phyloP scores from a whole-genome alignment of 2,797 vertebrate genomes.

The Ammospiza maritima region DNA sequence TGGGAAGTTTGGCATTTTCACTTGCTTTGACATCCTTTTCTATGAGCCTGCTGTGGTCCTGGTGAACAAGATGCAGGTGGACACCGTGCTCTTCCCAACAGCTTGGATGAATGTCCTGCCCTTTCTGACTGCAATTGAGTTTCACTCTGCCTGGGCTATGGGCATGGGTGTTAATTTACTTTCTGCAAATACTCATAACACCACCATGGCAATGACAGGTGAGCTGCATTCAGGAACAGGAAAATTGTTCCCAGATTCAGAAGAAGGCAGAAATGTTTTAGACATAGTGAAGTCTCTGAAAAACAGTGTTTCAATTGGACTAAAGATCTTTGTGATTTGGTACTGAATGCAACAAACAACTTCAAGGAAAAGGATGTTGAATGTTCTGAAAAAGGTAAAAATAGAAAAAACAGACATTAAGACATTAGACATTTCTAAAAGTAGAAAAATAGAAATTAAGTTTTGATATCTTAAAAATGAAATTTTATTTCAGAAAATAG shows the following conservation, averaged over 20 bases:
- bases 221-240: background rate
- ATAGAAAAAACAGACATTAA: background rate
- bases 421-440: background rate
- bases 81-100: conserved; percentile 52
- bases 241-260: background rate
- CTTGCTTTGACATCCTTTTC: conserved; percentile 80
- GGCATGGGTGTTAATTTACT: conserved; percentile 69
- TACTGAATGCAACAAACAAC: background rate
- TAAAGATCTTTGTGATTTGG: background rate
- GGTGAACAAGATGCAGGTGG: conserved; percentile 64
- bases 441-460: background rate
- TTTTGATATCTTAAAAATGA: background rate
- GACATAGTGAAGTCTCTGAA: background rate
- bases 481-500: background rate
- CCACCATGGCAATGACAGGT: conserved; percentile 68
- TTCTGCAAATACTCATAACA: conserved; percentile 72
- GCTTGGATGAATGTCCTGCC: conserved; percentile 77
- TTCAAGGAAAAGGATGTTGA: background rate
- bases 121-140: conserved; percentile 65
- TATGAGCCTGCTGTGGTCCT: conserved; percentile 51
- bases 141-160: conserved; percentile 79
- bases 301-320: background rate
- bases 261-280: background rate
- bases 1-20: conserved; percentile 79
- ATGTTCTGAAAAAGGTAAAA: background rate